Percentiles rank a stretch among this genome's conserved stretches.
Conservation (phyloP, 2,888 invertebrate genomes). For the Aphodius sticticus region DNA sequence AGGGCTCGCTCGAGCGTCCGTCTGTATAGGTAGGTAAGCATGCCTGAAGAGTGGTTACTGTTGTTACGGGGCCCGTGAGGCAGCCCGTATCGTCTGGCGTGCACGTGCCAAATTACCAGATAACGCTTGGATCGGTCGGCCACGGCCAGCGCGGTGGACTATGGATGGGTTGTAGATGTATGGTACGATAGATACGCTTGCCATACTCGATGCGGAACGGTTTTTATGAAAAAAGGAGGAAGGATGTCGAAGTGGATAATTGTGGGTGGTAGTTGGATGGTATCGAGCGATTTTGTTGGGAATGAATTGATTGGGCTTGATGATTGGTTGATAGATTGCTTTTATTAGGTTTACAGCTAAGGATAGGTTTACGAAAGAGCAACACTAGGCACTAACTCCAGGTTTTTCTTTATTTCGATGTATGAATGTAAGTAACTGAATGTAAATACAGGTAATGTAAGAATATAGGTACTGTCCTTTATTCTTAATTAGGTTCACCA, state of each 20-base stretch:
- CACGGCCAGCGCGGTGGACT: background rate
- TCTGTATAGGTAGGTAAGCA: slow-evolving; percentile 28
- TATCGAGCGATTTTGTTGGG: background rate
- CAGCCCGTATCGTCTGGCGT: slow-evolving; percentile 34
- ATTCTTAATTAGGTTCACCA: no score
- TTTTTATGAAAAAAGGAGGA: slow-evolving; percentile 6
- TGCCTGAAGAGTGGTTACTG: slow-evolving; percentile 22
- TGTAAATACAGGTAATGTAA: no score
- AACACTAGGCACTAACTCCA: no score
- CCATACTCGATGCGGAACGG: background rate
- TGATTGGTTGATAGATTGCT: background rate
- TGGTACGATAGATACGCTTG: slow-evolving; percentile 7
- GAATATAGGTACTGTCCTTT: no score
- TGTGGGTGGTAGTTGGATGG: background rate
- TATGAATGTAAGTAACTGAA: no score
- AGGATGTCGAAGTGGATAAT: background rate
- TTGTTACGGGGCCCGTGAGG: slow-evolving; percentile 32
- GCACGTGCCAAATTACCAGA: slow-evolving; percentile 37
- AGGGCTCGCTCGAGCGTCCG: slow-evolving; percentile 21
- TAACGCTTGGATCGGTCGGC: slow-evolving; percentile 12
- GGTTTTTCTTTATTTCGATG: no score
- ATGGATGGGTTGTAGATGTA: slow-evolving; percentile 8
- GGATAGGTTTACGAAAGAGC: no score
- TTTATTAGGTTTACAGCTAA: no score
- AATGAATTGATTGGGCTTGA: background rate